Base-by-base conservation (phyloP, 2,888 invertebrate species). In the Cerastoderma edule region DNA sequence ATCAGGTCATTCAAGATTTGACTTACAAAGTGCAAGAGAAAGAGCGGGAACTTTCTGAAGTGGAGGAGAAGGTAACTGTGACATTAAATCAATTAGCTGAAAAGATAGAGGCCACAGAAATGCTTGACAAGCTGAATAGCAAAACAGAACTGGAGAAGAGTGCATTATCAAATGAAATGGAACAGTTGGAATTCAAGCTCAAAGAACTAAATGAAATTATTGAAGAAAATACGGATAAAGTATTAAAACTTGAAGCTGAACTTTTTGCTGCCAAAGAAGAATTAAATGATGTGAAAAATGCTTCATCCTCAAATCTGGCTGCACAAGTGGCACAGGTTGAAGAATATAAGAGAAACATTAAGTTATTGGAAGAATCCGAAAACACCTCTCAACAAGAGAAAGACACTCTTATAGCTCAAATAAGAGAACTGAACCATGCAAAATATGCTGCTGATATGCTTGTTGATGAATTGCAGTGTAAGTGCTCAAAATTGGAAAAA, bases 51-150 rank as follows among this genome's bases (percentile, higher is more conserved):
- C 8, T 66, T 24, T 8, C 69, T 2, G 30, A 72, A 44, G 33
- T 80, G 28, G 65, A 67, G 35, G 60, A 72, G 27, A 53, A 75
- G 28, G 30, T 75, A 24, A 67, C 24, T 72, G n/a, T 64, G 39
- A 46, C 65, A 71, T 53, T 28, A 30, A 54, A 28, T 19, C 19
- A 24, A 10, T 13, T 57, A 28, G 19, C 33, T 33, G n/a, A 57
- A 22, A 57, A 57, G 33, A 2, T 19, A 39, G 32, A 46, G 54
- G 53, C 67, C 54, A 33, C 56, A 19, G 66, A 67, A 39, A 27
- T n/a, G 13, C 27, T 53, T 27, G 46, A 66, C 8, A 57, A 73
- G 39, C 35, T 64, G 28, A 68, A 57, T 30, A 30, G 53, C 27
- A 22, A 33, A 19, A 13, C 66, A 6, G 68, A 69, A 60, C 27